A percentile compares a stretch with the other conserved stretches of the same genome.
These are phyloP conservation scores for Coregonus ussuriensis DNA, from an alignment of 2,797 vertebrate species.

Conservation along the genomic window DNA sequence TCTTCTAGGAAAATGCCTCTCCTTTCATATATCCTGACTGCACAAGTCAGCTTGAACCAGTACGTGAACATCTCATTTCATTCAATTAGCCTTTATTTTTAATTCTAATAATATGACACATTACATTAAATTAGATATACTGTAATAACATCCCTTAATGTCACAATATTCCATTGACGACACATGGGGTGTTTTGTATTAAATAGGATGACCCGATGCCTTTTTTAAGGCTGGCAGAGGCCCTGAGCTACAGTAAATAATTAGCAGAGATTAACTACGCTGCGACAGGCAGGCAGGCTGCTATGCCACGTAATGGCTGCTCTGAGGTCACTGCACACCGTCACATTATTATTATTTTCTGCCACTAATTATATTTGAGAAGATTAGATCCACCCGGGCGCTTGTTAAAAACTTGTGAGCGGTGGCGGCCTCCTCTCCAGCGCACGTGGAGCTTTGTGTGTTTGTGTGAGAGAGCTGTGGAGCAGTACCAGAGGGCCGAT, in stretches of 20 bases:
- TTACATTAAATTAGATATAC: slow-evolving; percentile 35
- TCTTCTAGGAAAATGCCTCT: slow-evolving; percentile 60
- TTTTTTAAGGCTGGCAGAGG: slow-evolving; percentile 7
- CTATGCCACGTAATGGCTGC: slow-evolving; percentile 39
- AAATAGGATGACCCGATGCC: slow-evolving; percentile 24
- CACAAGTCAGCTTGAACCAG: slow-evolving; percentile 60
- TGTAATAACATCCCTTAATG: slow-evolving; percentile 49
- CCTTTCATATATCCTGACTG: slow-evolving; percentile 65
- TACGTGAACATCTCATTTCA: slow-evolving; percentile 46
- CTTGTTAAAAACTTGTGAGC: slow-evolving; percentile 50
- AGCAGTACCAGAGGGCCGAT: slow-evolving; percentile 47
- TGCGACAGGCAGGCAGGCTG: slow-evolving; percentile 18
- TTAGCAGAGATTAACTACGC: slow-evolving; percentile 43
- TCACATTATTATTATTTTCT: slow-evolving; percentile 36
- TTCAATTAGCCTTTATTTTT: slow-evolving; percentile 75
- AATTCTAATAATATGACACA: slow-evolving; percentile 66
- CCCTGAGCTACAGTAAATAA: slow-evolving; percentile 42
- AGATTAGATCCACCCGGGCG: slow-evolving; percentile 36
- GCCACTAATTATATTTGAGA: slow-evolving; percentile 51
- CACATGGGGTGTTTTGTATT: slow-evolving; percentile 64
- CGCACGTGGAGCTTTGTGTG: slow-evolving; percentile 49
- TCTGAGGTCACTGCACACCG: slow-evolving; percentile 50
- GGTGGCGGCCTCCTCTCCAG: slow-evolving; percentile 37
- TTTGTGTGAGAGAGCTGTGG: neutral
- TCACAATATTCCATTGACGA: slow-evolving; percentile 58